Evolutionary conservation across 2,797 vertebrate species (phyloP).

Genomic region (Pyrocephalus nanus): DNA sequence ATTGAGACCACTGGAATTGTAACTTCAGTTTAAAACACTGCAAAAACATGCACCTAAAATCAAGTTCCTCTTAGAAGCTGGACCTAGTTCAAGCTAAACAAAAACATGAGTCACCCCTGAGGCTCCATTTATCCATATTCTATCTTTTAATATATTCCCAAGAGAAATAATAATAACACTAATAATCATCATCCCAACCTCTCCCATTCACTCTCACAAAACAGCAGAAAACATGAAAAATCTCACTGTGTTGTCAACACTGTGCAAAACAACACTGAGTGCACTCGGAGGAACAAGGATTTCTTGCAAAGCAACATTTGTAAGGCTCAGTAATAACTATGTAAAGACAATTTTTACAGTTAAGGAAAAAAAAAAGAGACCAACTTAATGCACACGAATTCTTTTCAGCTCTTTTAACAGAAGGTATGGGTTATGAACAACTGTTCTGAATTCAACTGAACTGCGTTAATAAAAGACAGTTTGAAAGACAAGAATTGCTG

Average conservation of each 20-base stretch:
- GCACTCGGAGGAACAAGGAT: background rate
- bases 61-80: conserved; percentile 19
- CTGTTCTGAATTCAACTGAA: background rate
- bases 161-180: conserved; percentile 19
- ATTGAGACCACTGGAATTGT: background rate
- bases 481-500: conserved; percentile 14
- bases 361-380: background rate
- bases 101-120: conserved; percentile 44
- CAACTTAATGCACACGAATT: background rate
- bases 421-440: background rate
- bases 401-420: background rate
- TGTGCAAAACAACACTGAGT: background rate
- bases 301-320: background rate
- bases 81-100: conserved; percentile 55
- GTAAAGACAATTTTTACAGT: background rate
- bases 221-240: conserved; percentile 14
- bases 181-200: background rate
- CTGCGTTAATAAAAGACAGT: background rate
- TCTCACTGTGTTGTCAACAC: background rate
- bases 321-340: background rate
- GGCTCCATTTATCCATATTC: conserved; percentile 23
- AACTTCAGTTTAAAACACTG: background rate
- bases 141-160: conserved; percentile 39
- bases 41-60: conserved; percentile 46
- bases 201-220: background rate